Evolutionary conservation across 2,888 invertebrate species (phyloP).

Genomic region (Copidosoma aretas): DNA sequence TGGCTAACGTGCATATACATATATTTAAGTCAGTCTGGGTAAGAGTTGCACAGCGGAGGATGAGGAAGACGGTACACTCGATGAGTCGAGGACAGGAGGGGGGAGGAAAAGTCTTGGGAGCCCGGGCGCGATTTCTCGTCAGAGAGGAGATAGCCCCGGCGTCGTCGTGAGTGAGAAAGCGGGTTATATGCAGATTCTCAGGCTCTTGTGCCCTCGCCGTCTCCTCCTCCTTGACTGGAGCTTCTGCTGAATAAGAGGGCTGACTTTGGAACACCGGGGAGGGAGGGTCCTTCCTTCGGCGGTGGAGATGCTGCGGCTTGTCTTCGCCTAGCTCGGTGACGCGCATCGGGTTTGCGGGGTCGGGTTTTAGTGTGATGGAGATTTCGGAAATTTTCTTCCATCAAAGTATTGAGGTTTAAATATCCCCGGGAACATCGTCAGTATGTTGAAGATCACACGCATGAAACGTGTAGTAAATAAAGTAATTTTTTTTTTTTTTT

Average conservation of each 20-base stretch:
- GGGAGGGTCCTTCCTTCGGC: background rate
- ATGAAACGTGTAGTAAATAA: no score
- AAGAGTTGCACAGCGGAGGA: background rate
- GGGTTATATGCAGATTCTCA: constrained; percentile 54
- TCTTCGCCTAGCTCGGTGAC: constrained; percentile 20
- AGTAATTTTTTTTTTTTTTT: background rate
- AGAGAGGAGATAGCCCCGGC: no score
- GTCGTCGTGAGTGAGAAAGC: constrained; percentile 53
- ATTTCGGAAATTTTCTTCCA: no score
- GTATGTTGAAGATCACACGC: no score
- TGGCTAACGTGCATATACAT: background rate
- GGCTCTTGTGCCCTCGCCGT: background rate
- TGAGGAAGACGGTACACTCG: background rate
- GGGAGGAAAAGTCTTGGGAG: background rate
- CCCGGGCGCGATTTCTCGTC: no score
- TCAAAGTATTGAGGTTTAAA: no score
- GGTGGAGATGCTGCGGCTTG: background rate
- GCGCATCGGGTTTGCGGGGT: no score
- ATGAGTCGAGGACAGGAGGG: background rate
- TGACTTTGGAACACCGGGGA: background rate
- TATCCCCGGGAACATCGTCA: no score
- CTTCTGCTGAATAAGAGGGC: background rate
- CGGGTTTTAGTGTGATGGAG: no score
- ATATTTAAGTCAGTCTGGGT: no score
- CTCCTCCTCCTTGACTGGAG: background rate